phyloP scores from a whole-genome alignment of 2,888 invertebrate genomes.

The Venustoraphidia nigricollis region DNA sequence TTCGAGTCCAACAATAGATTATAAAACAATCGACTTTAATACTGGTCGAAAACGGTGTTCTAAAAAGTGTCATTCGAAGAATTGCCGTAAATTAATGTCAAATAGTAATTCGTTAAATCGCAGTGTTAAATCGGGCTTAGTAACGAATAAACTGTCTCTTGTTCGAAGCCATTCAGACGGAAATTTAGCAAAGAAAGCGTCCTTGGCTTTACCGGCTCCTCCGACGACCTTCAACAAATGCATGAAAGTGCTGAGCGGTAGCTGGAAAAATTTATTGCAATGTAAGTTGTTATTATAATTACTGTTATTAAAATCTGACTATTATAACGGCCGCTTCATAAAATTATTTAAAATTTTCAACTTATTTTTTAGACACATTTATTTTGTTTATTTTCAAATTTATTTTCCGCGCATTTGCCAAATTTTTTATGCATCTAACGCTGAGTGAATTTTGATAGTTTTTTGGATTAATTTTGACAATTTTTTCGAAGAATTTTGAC shows the following conservation, averaged over 20 bases:
- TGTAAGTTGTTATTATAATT: conserved; percentile 45
- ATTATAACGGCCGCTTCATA: too few relatives aligned
- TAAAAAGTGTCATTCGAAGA: conserved; percentile 1
- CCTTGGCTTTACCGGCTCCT: conserved; percentile 24
- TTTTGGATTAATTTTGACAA: too few relatives aligned
- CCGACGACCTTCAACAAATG: conserved; percentile 44
- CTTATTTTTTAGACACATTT: too few relatives aligned
- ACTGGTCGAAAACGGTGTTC: neutral
- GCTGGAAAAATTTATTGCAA: conserved; percentile 65
- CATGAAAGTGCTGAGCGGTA: conserved; percentile 58
- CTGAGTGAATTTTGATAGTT: too few relatives aligned
- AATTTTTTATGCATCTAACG: too few relatives aligned
- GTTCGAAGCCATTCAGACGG: conserved; percentile 58
- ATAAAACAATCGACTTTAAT: too few relatives aligned
- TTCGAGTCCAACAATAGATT: too few relatives aligned
- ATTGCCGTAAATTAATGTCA: conserved; percentile 16
- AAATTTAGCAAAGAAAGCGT: conserved; percentile 33
- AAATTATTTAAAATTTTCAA: too few relatives aligned
- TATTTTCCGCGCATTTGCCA: too few relatives aligned
- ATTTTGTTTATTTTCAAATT: too few relatives aligned
- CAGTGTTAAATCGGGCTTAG: conserved; percentile 5
- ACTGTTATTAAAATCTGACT: too few relatives aligned
- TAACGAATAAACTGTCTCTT: conserved; percentile 24
- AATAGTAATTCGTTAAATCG: conserved; percentile 31
- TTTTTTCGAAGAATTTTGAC: too few relatives aligned